phyloP scores from a whole-genome alignment of 2,888 invertebrate genomes.

The Augiades crinisus region DNA sequence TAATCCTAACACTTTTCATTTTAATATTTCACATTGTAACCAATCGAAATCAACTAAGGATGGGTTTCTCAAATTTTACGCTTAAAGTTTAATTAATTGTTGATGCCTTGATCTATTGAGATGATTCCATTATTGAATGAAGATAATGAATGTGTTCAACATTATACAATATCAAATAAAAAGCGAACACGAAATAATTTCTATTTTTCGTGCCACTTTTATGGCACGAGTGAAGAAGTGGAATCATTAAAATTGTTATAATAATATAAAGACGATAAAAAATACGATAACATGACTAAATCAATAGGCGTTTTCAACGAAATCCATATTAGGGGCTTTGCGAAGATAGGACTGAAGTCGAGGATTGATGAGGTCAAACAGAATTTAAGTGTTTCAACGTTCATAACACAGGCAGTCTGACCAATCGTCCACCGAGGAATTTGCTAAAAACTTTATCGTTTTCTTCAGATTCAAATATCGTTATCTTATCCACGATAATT shows the following conservation, averaged over 20 bases:
- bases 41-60: too few species aligned
- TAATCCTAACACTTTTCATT: too few species aligned
- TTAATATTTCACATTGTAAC: too few species aligned
- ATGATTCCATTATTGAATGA: too few species aligned
- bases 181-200: neutral
- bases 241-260: neutral
- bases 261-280: neutral
- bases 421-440: neutral
- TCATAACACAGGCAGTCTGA: neutral
- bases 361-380: neutral
- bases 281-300: neutral
- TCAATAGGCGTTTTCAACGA: neutral
- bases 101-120: too few species aligned
- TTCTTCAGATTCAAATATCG: conserved; percentile 30
- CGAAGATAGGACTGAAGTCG: neutral
- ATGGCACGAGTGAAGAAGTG: neutral
- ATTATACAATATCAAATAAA: neutral
- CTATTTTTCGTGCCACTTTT: neutral
- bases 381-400: neutral
- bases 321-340: neutral
- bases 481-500: conserved; percentile 41
- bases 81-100: too few species aligned
- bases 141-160: too few species aligned
- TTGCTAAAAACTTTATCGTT: conserved; percentile 22
- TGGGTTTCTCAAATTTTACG: too few species aligned